Evolutionary conservation across 2,797 vertebrate genomes (phyloP).

Genomic region (Tenualosa thibaudeaui): DNA sequence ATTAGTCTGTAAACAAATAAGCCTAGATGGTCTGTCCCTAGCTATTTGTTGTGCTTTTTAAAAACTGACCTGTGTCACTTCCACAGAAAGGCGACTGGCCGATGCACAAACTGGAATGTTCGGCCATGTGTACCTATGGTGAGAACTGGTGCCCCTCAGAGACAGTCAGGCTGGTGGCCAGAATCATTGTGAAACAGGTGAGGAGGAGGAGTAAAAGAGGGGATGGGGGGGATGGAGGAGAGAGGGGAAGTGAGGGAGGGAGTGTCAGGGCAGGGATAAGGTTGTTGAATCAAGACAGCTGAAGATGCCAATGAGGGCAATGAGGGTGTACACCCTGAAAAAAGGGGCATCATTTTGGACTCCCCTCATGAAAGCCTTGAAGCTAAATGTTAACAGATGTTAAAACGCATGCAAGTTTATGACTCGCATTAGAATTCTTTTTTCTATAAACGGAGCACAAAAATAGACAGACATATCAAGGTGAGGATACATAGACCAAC

Average conservation of each 20-base stretch:
- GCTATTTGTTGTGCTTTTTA: slow-evolving; percentile 26
- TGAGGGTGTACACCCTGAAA: background rate
- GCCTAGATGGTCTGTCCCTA: background rate
- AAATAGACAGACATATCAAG: background rate
- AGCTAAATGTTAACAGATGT: background rate
- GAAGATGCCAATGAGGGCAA: background rate
- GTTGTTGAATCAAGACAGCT: background rate
- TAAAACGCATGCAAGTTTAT: background rate
- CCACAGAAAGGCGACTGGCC: slow-evolving; percentile 91
- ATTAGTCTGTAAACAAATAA: background rate
- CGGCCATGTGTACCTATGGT: slow-evolving; percentile 88
- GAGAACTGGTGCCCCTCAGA: slow-evolving; percentile 96
- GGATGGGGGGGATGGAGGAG: background rate
- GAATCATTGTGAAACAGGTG: slow-evolving; percentile 95
- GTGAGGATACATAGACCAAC: background rate
- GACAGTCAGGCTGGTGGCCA: slow-evolving; percentile 90
- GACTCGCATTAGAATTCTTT: background rate
- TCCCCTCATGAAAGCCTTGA: background rate
- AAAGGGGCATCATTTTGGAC: background rate
- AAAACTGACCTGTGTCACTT: background rate
- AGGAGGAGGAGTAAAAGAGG: slow-evolving; percentile 41
- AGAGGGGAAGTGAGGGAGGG: background rate
- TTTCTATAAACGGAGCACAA: background rate
- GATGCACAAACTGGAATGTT: slow-evolving; percentile 94
- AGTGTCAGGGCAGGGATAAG: background rate